Conservation (phyloP, 1,140 invertebrate species). For the Orussus abietinus region DNA sequence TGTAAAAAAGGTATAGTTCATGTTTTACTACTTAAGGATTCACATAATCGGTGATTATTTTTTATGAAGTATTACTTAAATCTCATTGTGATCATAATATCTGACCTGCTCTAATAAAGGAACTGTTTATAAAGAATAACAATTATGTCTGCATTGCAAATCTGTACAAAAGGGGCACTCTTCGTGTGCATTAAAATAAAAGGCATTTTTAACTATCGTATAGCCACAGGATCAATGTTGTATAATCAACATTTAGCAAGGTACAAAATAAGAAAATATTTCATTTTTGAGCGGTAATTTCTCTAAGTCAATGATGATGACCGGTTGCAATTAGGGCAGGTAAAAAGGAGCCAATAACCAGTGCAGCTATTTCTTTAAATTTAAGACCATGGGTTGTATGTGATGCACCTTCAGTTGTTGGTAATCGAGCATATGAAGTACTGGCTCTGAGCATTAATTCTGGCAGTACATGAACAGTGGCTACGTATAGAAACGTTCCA, state of each 20-base stretch:
- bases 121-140: background rate
- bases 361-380: slow-evolving; percentile 73
- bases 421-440: slow-evolving; percentile 50
- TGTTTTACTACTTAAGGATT: no score
- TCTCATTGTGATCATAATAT: no score
- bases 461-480: slow-evolving; percentile 96
- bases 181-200: slow-evolving; percentile 9
- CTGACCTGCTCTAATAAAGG: no score
- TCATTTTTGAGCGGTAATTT: background rate
- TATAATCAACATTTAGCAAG: background rate
- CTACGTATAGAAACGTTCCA: slow-evolving; percentile 97
- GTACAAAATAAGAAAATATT: slow-evolving; percentile 1
- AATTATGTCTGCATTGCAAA: background rate
- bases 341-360: slow-evolving; percentile 81
- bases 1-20: no score
- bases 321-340: slow-evolving; percentile 85
- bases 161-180: background rate
- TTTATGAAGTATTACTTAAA: background rate
- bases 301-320: slow-evolving; percentile 76
- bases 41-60: no score
- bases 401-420: slow-evolving; percentile 49
- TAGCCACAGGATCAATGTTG: background rate
- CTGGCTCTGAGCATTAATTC: slow-evolving; percentile 70
- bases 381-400: slow-evolving; percentile 60
- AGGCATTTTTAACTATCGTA: background rate